Base-by-base conservation (phyloP, 2,113 vertebrate species). In the Caloenas nicobarica region DNA sequence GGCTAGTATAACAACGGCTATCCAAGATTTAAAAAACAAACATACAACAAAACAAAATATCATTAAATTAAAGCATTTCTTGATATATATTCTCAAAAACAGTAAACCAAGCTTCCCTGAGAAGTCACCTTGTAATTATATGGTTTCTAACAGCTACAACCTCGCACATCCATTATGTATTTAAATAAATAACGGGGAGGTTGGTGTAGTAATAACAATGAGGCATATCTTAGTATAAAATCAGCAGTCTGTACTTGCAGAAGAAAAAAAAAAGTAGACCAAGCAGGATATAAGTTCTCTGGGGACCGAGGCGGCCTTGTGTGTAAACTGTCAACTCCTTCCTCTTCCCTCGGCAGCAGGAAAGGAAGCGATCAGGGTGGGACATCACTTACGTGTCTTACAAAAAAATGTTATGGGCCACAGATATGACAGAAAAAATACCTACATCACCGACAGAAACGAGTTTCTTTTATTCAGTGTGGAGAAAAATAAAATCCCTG, bases 201-300 rank as follows among this genome's bases (percentile, higher is more conserved):
- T 56, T 89, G 48, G 56, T 44, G 53, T 22, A 83, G 58, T 18
- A 86, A 48, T 40, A 96, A 93, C 94, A 97, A 64, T 86, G 48
- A 73, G n/a, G 51, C 42, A 13, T 91, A 93, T 80, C 91, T 93
- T 88, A 90, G 74, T 53, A 88, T 56, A 88, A 44, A 91, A 94
- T 93, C 90, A 95, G 79, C 38, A 94, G 76, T 34, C 68, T 90
- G 85, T 66, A 46, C 54, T 65, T 73, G 69, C 7, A 11, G 38
- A 38, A 71, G 44, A 25, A 68, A 54, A 36, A 71, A 80, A 65
- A 76, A 76, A 24, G 46, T n/a, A 44, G 42, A 44, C 48, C 60
- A 84, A 86, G 95, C 93, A 96, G 95, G 95, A 96, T 93, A 95
- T 93, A 91, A 96, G 64, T 93, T 96, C 95, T 92, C 91, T 91